phyloP scores from a whole-genome alignment of 1,140 invertebrate genomes.

The Hestina assimilis region DNA sequence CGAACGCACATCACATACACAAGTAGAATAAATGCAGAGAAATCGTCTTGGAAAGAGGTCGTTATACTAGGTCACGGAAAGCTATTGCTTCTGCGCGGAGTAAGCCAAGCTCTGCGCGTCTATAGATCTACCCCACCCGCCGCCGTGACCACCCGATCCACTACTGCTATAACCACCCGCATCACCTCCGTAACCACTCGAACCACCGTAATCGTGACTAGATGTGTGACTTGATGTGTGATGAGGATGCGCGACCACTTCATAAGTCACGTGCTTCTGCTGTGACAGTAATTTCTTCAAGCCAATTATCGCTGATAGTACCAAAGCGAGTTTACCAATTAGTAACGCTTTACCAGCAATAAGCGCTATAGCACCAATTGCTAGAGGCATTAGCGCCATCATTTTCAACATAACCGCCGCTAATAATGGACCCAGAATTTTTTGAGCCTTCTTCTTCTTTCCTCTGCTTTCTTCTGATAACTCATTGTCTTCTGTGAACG shows the following conservation, averaged over 20 bases:
- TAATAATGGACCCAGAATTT: constrained; percentile 87
- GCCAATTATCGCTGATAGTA: constrained; percentile 89
- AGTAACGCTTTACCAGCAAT: constrained; percentile 91
- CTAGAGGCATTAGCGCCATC: constrained; percentile 86
- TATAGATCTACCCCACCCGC: constrained; percentile 84
- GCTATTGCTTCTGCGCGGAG: constrained; percentile 82
- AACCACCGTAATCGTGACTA: constrained; percentile 81
- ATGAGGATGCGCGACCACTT: constrained; percentile 90
- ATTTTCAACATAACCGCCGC: constrained; percentile 87
- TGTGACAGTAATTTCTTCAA: constrained; percentile 87
- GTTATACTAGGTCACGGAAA: constrained; percentile 44
- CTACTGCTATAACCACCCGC: constrained; percentile 79
- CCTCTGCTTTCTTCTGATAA: constrained; percentile 83
- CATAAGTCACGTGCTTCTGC: constrained; percentile 91
- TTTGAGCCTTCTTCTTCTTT: constrained; percentile 89
- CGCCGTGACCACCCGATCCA: constrained; percentile 79
- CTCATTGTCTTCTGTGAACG: constrained; percentile 79
- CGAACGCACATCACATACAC: constrained; percentile 53
- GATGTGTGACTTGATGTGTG: constrained; percentile 83
- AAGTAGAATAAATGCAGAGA: constrained; percentile 44
- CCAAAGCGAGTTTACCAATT: constrained; percentile 90
- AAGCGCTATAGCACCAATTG: constrained; percentile 87
- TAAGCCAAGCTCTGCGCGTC: constrained; percentile 88
- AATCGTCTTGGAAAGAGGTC: constrained; percentile 56
- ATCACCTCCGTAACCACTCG: constrained; percentile 74